Base-by-base conservation (phyloP, 2,797 vertebrate genomes). In the Gymnothorax javanicus region DNA sequence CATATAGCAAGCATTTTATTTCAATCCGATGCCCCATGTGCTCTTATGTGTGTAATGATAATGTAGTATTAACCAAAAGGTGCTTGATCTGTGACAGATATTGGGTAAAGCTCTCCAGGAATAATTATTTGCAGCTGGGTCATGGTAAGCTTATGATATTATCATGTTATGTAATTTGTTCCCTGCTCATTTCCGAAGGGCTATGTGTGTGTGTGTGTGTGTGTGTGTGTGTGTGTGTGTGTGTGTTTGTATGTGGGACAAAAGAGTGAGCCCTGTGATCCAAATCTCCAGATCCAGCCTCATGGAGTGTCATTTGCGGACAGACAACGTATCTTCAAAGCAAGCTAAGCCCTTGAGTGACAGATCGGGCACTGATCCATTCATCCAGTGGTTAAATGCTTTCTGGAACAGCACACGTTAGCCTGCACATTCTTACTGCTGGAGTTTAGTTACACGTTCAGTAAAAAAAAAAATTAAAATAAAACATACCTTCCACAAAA, bases 241-340 rank as follows among this genome's bases (percentile, higher is more conserved):
- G 23, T 83, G 81, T 83, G 81, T 58, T 6, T 83, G 52, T 83
- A 56, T 85, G n/a, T 50, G 56, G 4, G 71, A 50, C 0, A 2
- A 17, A 20, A 25, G 52, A 2, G 3, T 52, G 43, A 54, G 7
- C 12, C 17, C 59, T 64, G 33, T 43, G 73, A 79, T 71, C 85
- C 69, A 12, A 7, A 23, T 3, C 9, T 20, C 33, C 73, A 43
- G 57, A 52, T 20, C 73, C 71, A 20, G 11, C 25, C 85, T 60
- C 79, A 73, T 77, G 85, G 15, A 59, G 58, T 75, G 25, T 86
- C 73, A 23, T 57, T 58, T n/a, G 43, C 17, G 58, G 56, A 7
- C 17, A 77, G 57, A 77, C 57, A 77, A 86, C 71, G 79, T 62
- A 33, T 75, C 85, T 79, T 86, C 73, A 79, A 59, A 86, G 52